Conservation (phyloP, 23 tunicate species). For the Ascidia mentula region DNA sequence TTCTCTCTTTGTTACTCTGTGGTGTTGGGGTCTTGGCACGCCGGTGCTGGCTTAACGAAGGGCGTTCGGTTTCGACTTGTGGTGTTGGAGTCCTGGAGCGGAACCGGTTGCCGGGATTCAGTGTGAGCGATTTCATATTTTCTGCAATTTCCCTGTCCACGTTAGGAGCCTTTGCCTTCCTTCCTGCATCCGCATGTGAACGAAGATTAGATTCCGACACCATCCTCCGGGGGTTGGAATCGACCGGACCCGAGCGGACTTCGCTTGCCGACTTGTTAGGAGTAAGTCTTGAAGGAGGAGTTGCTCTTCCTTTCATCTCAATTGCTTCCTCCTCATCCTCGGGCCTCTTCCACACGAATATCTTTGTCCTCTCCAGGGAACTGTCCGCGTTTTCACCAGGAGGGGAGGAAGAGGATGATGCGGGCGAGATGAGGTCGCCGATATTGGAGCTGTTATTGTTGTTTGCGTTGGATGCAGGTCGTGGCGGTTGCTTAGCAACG, state of each 20-base stretch:
- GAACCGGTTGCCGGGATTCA: neutral
- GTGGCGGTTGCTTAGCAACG: neutral
- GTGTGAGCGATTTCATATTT: neutral
- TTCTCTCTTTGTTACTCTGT: conserved; percentile 12
- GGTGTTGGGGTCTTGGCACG: conserved; percentile 48
- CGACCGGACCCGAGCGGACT: neutral
- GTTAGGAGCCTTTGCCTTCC: neutral
- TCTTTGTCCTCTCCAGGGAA: conserved; percentile 6
- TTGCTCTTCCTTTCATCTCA: neutral
- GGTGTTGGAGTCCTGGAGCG: conserved; percentile 37
- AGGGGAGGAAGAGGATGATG: neutral
- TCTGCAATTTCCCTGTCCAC: neutral
- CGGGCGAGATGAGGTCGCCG: neutral
- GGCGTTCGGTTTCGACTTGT: neutral
- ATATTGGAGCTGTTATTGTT: conserved; percentile 18
- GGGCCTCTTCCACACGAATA: conserved; percentile 34
- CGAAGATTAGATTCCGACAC: neutral
- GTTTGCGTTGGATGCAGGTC: conserved; percentile 6
- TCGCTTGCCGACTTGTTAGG: neutral
- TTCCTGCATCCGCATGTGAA: neutral
- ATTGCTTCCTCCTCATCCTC: neutral
- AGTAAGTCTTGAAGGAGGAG: neutral
- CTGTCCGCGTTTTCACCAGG: neutral
- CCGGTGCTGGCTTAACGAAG: conserved; percentile 11
- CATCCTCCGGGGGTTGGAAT: neutral